Conservation (phyloP, 2,888 invertebrate genomes). For the Phaonia tiefii region DNA sequence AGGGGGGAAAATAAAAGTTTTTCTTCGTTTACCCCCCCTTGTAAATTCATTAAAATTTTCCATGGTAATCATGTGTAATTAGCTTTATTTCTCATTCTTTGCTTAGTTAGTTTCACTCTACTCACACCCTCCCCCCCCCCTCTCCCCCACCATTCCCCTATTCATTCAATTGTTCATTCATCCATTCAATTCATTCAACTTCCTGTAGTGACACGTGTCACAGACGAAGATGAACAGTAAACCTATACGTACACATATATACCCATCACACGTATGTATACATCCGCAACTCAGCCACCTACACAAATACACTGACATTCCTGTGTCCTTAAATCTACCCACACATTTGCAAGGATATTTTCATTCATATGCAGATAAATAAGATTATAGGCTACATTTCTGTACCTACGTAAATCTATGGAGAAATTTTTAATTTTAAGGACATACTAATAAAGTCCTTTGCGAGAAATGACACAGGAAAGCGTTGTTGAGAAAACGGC, state of each 20-base stretch:
- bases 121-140: no score
- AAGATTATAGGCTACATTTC: no score
- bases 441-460: no score
- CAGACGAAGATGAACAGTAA: not conserved
- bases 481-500: no score
- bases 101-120: no score
- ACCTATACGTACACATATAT: not conserved
- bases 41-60: slow-evolving; percentile 47
- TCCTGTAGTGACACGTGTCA: not conserved
- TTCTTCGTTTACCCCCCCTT: not conserved
- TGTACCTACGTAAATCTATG: no score
- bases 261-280: not conserved
- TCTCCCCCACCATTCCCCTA: no score
- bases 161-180: not conserved
- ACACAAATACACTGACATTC: not conserved
- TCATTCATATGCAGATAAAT: not conserved
- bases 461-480: no score
- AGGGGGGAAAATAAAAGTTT: no score
- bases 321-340: not conserved
- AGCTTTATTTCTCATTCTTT: slow-evolving; percentile 30
- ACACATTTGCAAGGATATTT: not conserved
- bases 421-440: no score
- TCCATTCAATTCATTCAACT: not conserved
- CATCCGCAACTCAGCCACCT: not conserved
- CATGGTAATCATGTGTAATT: slow-evolving; percentile 45